A percentile compares a stretch with the other conserved stretches of the same genome.
These are phyloP conservation scores for Cololabis saira DNA, from an alignment of 2,113 vertebrate species.

Conservation along the genomic window DNA sequence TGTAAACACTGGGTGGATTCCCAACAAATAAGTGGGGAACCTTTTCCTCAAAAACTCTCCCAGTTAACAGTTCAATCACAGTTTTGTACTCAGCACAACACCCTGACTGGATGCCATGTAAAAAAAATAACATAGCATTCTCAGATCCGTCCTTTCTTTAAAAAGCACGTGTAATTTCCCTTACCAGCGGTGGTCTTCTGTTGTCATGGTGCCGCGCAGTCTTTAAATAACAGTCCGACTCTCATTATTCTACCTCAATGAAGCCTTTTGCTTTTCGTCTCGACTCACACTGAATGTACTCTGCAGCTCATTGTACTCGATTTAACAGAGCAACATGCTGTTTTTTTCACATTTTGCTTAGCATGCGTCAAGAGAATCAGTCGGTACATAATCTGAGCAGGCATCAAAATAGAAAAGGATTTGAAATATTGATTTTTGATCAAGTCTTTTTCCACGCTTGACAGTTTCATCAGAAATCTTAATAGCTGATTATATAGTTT, in stretches of 20 bases:
- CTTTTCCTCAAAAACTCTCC: not conserved
- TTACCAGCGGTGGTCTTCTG: slow-evolving; percentile 59
- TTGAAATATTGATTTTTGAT: slow-evolving; percentile 26
- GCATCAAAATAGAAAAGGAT: slow-evolving; percentile 6
- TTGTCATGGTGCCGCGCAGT: slow-evolving; percentile 73
- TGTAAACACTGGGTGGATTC: not conserved
- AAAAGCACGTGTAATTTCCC: slow-evolving; percentile 41
- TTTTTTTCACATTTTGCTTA: not conserved
- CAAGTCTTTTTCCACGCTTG: not conserved
- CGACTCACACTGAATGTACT: slow-evolving; percentile 47
- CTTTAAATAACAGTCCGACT: slow-evolving; percentile 72
- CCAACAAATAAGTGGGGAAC: not conserved
- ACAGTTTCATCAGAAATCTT: not conserved
- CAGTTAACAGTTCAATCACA: not conserved
- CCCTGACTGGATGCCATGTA: slow-evolving; percentile 9
- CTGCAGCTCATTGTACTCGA: slow-evolving; percentile 35
- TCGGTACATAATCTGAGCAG: slow-evolving; percentile 17
- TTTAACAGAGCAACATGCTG: slow-evolving; percentile 28
- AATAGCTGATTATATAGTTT: too few relatives aligned
- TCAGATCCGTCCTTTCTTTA: slow-evolving; percentile 17
- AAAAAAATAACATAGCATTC: not conserved
- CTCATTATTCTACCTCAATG: slow-evolving; percentile 66
- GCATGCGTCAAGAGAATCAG: slow-evolving; percentile 24
- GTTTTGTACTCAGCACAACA: slow-evolving; percentile 5
- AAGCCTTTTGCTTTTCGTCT: slow-evolving; percentile 50